phyloP scores from a whole-genome alignment of 2,797 vertebrate genomes.

The Malacoctenus gilli region DNA sequence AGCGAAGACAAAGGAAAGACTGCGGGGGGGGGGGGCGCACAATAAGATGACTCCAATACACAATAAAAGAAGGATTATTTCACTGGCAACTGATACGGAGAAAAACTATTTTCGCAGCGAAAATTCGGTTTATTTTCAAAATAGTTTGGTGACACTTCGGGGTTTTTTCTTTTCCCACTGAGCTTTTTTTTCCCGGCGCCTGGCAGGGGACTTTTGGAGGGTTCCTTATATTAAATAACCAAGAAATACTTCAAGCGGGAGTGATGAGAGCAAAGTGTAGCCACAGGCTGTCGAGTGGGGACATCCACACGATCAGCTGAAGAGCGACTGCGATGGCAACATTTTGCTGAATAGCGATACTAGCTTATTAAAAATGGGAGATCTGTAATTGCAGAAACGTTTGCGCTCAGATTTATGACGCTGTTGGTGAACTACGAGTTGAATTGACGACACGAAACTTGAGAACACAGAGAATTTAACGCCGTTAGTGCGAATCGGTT shows the following conservation, averaged over 20 bases:
- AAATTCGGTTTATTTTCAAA: slow-evolving; percentile 19
- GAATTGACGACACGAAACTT: too few relatives aligned
- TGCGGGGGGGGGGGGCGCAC: slow-evolving; percentile 16
- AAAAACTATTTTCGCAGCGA: slow-evolving; percentile 21
- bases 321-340: neutral
- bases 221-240: slow-evolving; percentile 1
- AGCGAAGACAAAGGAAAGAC: slow-evolving; percentile 30
- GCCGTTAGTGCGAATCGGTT: too few relatives aligned
- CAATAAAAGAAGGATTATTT: slow-evolving; percentile 23
- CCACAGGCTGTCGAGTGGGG: slow-evolving; percentile 4
- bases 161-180: slow-evolving; percentile 22
- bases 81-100: slow-evolving; percentile 13
- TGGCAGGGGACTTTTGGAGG: neutral
- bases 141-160: slow-evolving; percentile 7
- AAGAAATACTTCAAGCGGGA: slow-evolving; percentile 10
- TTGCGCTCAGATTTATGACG: too few relatives aligned
- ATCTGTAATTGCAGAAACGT: too few relatives aligned
- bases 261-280: slow-evolving; percentile 6
- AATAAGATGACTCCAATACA: slow-evolving; percentile 24
- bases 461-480: too few relatives aligned
- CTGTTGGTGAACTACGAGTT: too few relatives aligned
- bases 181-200: neutral
- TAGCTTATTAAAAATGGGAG: too few relatives aligned
- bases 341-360: neutral
- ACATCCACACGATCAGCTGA: neutral